Evolutionary conservation across 2,113 vertebrate genomes (phyloP), one percentile per base, ranked within the genome.

Genomic region (Trematomus loennbergii): DNA sequence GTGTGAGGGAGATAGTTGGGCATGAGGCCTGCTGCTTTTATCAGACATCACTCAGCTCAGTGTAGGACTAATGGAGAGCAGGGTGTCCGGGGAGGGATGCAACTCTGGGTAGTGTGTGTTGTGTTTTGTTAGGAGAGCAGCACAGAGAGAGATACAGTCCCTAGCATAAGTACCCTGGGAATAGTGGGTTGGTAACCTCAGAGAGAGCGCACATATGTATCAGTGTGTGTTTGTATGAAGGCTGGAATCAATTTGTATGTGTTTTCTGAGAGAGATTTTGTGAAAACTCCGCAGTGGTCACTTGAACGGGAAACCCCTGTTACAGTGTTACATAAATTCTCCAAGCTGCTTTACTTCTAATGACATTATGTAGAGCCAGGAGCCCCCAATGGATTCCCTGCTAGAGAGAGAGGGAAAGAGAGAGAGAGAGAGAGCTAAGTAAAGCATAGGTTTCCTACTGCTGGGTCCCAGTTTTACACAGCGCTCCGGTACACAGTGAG

Each of bases 351-450:
- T 90, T 77, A 79, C 75, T 66, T 89, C 81, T 87, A 83, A 88
- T 91, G 84, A 84, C 89, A 88, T 90, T 88, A 85, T 90, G 78
- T 77, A 60, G 78, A 93, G 89, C 83, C 73, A 81, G 83, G 81
- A 81, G 68, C 78, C 84, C 87, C 79, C 68, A 43, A 18, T 82
- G 85, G 76, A 88, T 86, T 92, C 74, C 81, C 82, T 73, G 74
- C 43, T 45, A 72, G 65, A 81, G 70, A 80, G 74, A 72, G 65
- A 81, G 70, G 75, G 74, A 48, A 45, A 72, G 62, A 81, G 70
- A 74, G 65, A 77, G 65, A 82, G 70, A 53, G 64, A 60, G 76
- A 71, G 61, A 65, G 73, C 75, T 53, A 75, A 81, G 82, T 17
- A 74, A 84, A 86, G 64, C 71, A 66, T 25, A 72, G 80, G 75